phyloP scores from a whole-genome alignment of 2,797 vertebrate genomes.

The Pseudocheirus occidentalis region DNA sequence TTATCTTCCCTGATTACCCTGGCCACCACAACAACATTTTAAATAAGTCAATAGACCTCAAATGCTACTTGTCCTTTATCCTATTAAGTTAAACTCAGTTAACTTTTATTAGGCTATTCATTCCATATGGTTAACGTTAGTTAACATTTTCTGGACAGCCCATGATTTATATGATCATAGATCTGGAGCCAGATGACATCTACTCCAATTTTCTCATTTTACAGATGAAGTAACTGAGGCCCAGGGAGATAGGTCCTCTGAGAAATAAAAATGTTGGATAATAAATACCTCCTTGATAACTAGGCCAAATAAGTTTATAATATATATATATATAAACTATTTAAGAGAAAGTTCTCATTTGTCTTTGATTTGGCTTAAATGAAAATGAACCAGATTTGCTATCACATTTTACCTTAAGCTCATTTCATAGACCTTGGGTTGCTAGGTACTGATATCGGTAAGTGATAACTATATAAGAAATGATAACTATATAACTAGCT shows the following conservation, averaged over 20 bases:
- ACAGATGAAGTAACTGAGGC: background rate
- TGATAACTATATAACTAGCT: too few relatives aligned
- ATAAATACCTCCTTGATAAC: slow-evolving; percentile 46
- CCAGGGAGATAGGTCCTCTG: background rate
- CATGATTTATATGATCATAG: background rate
- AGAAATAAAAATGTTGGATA: slow-evolving; percentile 33
- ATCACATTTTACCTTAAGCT: background rate
- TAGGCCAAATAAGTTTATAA: slow-evolving; percentile 23
- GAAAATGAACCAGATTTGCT: background rate
- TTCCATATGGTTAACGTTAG: slow-evolving; percentile 55
- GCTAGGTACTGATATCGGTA: background rate
- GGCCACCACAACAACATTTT: slow-evolving; percentile 30
- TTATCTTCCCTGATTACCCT: slow-evolving; percentile 1
- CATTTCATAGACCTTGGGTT: background rate
- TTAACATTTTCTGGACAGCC: slow-evolving; percentile 58
- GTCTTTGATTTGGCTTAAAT: slow-evolving; percentile 40
- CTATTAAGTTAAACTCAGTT: slow-evolving; percentile 59
- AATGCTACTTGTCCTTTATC: slow-evolving; percentile 51
- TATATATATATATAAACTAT: slow-evolving; percentile 14
- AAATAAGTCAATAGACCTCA: slow-evolving; percentile 26
- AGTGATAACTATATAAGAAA: too few relatives aligned
- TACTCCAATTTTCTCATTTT: background rate
- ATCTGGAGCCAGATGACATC: background rate
- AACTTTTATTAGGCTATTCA: background rate
- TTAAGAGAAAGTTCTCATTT: background rate